Evolutionary conservation across 1,140 invertebrate genomes (phyloP).

Genomic region (Melipona quadrifasciata): DNA sequence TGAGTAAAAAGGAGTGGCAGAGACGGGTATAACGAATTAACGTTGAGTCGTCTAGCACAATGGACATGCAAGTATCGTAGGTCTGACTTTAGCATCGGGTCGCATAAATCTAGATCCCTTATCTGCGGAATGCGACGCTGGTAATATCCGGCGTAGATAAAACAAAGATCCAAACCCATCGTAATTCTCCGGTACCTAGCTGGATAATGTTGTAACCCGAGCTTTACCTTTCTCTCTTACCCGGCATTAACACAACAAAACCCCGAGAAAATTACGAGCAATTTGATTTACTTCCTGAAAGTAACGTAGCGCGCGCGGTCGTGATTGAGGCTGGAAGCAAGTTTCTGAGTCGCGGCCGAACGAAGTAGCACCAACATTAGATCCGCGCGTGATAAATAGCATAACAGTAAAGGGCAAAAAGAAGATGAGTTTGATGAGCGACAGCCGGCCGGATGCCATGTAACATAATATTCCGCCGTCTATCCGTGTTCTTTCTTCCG

Average conservation of each 20-base stretch:
- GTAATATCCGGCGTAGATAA: slow-evolving; percentile 66
- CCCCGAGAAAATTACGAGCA: slow-evolving; percentile 58
- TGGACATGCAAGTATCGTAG: slow-evolving; percentile 41
- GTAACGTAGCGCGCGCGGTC: slow-evolving; percentile 43
- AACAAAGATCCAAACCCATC: slow-evolving; percentile 64
- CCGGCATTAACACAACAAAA: slow-evolving; percentile 60
- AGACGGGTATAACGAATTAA: slow-evolving; percentile 25
- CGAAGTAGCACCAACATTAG: slow-evolving; percentile 52
- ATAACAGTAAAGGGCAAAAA: slow-evolving; percentile 63
- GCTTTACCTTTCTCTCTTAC: slow-evolving; percentile 22
- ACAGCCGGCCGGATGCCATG: slow-evolving; percentile 61
- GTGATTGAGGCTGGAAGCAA: slow-evolving; percentile 56
- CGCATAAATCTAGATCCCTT: slow-evolving; percentile 52
- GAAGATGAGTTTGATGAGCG: slow-evolving; percentile 60
- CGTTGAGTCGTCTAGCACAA: slow-evolving; percentile 25
- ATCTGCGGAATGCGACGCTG: slow-evolving; percentile 48
- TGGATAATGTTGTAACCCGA: slow-evolving; percentile 63
- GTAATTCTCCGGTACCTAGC: slow-evolving; percentile 56
- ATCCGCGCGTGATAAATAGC: slow-evolving; percentile 66
- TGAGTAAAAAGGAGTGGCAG: slow-evolving; percentile 24
- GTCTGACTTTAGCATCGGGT: slow-evolving; percentile 37
- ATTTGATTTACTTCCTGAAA: slow-evolving; percentile 68
- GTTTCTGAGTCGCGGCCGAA: slow-evolving; percentile 28
- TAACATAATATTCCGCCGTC: slow-evolving; percentile 45
- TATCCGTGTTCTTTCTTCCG: slow-evolving; percentile 39